Evolutionary conservation across 1,140 invertebrate genomes (phyloP), one percentile per base, ranked within the genome.

Genomic region (Drosophila pachea): DNA sequence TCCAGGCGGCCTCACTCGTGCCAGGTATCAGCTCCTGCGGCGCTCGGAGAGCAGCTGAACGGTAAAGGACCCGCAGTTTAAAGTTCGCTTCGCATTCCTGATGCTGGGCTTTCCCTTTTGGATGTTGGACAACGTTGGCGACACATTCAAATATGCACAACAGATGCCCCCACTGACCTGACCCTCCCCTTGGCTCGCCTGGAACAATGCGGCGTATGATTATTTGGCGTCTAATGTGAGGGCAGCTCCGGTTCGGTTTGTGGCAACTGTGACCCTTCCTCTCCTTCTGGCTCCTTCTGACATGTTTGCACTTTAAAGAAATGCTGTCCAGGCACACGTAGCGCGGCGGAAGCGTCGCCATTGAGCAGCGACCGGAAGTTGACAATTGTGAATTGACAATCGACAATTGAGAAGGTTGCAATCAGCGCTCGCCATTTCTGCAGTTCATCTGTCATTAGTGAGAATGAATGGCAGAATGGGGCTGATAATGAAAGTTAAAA

Each of bases 181-280:
- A 31, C 42, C 43, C 40, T n/a, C 14, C 5, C 38, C 7, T 22
- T 32, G 7, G 2, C 12, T 35, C 35, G 48, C 43, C 54, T 50
- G 40, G 69, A 52, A 84, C 79, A 84, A 84, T 84, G 79, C 79
- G 76, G 79, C 79, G 61, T 74, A 84, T 84, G 78, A 74, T 76
- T 82, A 76, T 74, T 68, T 56, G 60, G 62, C 64, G 69, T 69
- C 50, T 76, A 70, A 79, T 79, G 75, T 79, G 69, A 64, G 62
- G 66, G 36, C 61, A 75, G 49, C 66, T 65, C 63, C 65, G 29
- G 60, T 49, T 32, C 48, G 66, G 79, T 53, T 70, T 66, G 74
- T 55, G 55, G 59, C 45, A 68, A 45, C 59, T 49, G 53, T 29
- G 66, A 60, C 48, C 43, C 49, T 66, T 54, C 45, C 38, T 16